These are phyloP conservation scores for Sesia bembeciformis DNA, from an alignment of 2,888 invertebrate genomes.

Conservation along the genomic window DNA sequence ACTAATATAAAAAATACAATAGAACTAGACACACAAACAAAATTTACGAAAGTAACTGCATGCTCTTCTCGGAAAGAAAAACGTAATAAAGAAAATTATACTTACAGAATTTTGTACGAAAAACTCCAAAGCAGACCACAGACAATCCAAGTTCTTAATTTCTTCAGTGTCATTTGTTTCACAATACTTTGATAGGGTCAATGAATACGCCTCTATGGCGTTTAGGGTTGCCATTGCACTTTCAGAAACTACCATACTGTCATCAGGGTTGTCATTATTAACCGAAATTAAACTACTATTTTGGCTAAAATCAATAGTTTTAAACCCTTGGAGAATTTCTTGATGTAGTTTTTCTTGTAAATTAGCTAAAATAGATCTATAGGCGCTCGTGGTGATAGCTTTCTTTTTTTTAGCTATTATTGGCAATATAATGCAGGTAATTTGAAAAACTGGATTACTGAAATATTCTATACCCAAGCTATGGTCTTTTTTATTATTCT, in stretches of 20 bases:
- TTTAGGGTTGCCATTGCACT: constrained; percentile 44
- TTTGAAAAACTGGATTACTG: constrained; percentile 51
- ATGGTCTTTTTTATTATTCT: constrained; percentile 17
- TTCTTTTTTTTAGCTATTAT: constrained; percentile 57
- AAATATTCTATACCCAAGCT: constrained; percentile 38
- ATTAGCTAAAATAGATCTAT: constrained; percentile 51
- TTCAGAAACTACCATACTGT: constrained; percentile 35
- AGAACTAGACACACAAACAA: neutral
- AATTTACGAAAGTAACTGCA: too few species aligned
- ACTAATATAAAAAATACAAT: neutral
- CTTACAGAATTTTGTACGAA: constrained; percentile 57
- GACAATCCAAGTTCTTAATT: constrained; percentile 44
- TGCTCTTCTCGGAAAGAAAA: neutral
- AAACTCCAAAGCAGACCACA: constrained; percentile 50
- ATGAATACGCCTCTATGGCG: constrained; percentile 54
- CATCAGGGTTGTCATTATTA: constrained; percentile 31
- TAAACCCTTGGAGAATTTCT: constrained; percentile 44
- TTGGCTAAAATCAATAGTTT: constrained; percentile 41
- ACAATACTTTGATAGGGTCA: constrained; percentile 54
- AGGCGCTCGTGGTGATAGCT: constrained; percentile 44
- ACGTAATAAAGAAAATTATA: constrained; percentile 13
- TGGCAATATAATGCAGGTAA: constrained; percentile 50
- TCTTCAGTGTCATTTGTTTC: constrained; percentile 44
- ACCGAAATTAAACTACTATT: constrained; percentile 18
- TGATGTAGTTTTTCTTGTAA: constrained; percentile 57